Conservation (phyloP, 2,888 invertebrate genomes). For the Macrosiphum euphorbiae region DNA sequence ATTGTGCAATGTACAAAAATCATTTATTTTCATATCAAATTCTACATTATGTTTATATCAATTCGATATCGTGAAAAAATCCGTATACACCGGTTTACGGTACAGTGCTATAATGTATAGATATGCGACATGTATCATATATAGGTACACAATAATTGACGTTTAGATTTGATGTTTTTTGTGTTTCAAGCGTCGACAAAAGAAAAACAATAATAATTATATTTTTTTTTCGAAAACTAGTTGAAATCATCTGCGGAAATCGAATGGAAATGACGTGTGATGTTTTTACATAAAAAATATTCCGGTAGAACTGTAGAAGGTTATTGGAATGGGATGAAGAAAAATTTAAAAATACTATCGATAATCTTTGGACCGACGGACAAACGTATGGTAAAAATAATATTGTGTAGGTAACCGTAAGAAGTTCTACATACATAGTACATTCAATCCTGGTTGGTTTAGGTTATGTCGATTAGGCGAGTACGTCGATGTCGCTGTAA, state of each 20-base stretch:
- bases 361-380: not conserved
- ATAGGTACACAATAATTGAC: not conserved
- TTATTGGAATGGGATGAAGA: not conserved
- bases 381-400: not conserved
- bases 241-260: not conserved
- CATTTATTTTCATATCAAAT: slow-evolving; percentile 22
- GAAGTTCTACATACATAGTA: not conserved
- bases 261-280: not conserved
- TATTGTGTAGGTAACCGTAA: not conserved
- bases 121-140: not conserved
- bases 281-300: not conserved
- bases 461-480: not conserved
- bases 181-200: not conserved
- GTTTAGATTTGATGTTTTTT: not conserved
- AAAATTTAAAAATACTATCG: not conserved
- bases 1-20: not conserved
- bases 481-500: not conserved
- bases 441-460: not conserved
- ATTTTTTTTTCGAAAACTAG: not conserved
- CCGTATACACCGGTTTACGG: not conserved
- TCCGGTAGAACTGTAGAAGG: too few relatives aligned
- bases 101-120: not conserved
- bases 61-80: not conserved
- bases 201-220: not conserved
- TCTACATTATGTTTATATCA: not conserved